Conservation (phyloP, 2,113 vertebrate genomes). For the Dinomys branickii region DNA sequence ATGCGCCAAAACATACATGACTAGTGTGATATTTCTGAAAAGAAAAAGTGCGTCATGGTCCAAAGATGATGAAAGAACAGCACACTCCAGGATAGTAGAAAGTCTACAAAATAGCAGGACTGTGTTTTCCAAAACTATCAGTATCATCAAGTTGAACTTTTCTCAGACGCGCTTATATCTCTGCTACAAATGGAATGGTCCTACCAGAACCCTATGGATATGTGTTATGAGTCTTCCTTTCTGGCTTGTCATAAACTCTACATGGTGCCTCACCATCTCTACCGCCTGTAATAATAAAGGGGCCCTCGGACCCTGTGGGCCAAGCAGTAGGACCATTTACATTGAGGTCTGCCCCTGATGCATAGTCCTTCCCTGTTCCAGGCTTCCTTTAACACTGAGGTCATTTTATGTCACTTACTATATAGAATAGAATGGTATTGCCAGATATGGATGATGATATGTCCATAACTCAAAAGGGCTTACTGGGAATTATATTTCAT, state of each 20-base stretch:
- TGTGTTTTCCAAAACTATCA: neutral
- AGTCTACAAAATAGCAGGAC: neutral
- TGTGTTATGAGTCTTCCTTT: neutral
- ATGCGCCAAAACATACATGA: neutral
- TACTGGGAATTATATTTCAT: neutral
- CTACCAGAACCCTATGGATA: neutral
- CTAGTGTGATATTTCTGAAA: neutral
- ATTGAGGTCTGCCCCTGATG: neutral
- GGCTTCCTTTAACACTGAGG: neutral
- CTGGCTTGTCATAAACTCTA: neutral
- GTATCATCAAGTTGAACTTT: neutral
- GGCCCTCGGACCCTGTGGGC: neutral
- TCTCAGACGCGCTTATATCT: neutral
- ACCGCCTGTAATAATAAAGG: neutral
- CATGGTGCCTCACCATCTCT: neutral
- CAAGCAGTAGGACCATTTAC: neutral
- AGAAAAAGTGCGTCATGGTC: neutral
- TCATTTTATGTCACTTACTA: neutral
- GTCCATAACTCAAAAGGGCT: neutral
- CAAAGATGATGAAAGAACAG: neutral
- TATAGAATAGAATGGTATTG: neutral
- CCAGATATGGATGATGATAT: neutral
- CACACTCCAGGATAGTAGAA: neutral
- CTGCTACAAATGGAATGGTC: neutral
- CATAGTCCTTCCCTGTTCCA: neutral